Evolutionary conservation across 2,888 invertebrate species (phyloP).

Genomic region (Sthenelais limicola): DNA sequence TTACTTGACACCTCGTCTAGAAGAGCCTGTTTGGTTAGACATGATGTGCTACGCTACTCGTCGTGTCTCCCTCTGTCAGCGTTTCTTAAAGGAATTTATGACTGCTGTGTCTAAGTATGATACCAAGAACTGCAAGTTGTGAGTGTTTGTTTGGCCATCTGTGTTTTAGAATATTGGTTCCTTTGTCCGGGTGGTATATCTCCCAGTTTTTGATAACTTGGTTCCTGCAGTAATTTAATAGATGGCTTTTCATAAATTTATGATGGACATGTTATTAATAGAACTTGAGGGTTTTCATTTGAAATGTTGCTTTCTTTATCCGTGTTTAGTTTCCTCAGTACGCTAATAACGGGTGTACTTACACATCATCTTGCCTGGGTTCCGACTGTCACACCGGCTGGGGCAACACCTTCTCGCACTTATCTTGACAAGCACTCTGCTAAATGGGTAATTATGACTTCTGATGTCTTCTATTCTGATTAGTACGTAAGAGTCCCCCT

Average conservation of each 20-base stretch:
- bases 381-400: slow-evolving; percentile 79
- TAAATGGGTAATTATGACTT: slow-evolving; percentile 70
- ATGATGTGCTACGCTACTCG: slow-evolving; percentile 75
- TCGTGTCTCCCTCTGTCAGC: slow-evolving; percentile 66
- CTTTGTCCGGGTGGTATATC: not conserved
- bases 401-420: slow-evolving; percentile 67
- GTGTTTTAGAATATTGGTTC: not conserved
- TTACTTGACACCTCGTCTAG: slow-evolving; percentile 79
- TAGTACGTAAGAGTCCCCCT: no score
- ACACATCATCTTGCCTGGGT: slow-evolving; percentile 95
- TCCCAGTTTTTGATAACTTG: not conserved
- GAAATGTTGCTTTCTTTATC: no score
- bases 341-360: slow-evolving; percentile 87
- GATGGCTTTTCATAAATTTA: no score
- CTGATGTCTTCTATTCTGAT: no score
- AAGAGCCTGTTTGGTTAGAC: slow-evolving; percentile 80
- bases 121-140: slow-evolving; percentile 92
- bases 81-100: slow-evolving; percentile 71
- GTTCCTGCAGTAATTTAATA: no score
- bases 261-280: no score
- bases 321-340: slow-evolving; percentile 91
- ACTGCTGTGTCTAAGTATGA: slow-evolving; percentile 76
- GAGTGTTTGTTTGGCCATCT: slow-evolving; percentile 51
- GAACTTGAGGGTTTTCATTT: no score
- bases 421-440: slow-evolving; percentile 72